These are phyloP conservation scores for Microtus richardsoni DNA, from an alignment of 2,113 vertebrate genomes.

Conservation along the genomic window DNA sequence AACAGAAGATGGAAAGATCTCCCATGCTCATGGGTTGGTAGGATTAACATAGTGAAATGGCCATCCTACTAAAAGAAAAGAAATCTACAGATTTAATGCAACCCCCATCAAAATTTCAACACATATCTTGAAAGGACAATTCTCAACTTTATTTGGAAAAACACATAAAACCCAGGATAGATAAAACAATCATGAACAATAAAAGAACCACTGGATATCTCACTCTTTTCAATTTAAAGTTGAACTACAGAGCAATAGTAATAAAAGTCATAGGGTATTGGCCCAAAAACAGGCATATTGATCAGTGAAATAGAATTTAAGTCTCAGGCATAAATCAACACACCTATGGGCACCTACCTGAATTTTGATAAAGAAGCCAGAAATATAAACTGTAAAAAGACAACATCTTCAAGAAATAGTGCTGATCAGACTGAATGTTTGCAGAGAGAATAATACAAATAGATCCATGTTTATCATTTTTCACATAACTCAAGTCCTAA, in stretches of 20 bases:
- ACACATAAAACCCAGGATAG: background rate
- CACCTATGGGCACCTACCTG: background rate
- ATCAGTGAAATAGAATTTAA: background rate
- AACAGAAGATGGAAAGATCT: background rate
- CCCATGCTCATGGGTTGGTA: background rate
- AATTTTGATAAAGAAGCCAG: background rate
- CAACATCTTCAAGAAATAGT: background rate
- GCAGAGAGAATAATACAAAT: background rate
- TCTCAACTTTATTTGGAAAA: background rate
- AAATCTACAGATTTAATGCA: background rate
- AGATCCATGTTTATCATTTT: background rate
- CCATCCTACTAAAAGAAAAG: background rate
- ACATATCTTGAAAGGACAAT: background rate
- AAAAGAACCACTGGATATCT: background rate
- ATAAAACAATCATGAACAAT: background rate
- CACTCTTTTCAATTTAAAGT: background rate
- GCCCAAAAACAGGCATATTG: background rate
- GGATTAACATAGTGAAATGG: background rate
- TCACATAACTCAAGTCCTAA: too few relatives aligned
- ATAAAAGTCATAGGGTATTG: background rate
- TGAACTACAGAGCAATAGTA: background rate
- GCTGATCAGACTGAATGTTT: background rate
- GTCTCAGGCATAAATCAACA: background rate
- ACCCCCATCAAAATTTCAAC: background rate
- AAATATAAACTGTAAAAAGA: background rate